Evolutionary conservation across 2,797 vertebrate species (phyloP).

Genomic region (Lophotriccus pileatus): DNA sequence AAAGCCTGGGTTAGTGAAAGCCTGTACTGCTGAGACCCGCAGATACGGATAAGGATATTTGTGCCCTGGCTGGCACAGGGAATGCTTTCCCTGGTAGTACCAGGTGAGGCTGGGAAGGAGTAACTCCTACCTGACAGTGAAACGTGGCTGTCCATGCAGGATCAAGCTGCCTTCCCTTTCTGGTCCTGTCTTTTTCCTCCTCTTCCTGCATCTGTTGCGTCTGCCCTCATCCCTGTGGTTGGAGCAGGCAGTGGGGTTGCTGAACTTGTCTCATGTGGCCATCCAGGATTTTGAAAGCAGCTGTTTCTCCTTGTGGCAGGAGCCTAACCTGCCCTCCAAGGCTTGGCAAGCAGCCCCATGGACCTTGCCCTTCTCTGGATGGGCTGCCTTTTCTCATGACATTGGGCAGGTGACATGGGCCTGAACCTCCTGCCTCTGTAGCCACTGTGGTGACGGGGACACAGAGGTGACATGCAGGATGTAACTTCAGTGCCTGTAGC

Average conservation of each 20-base stretch:
- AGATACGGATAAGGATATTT: background rate
- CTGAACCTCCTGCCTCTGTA: background rate
- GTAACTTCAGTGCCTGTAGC: background rate
- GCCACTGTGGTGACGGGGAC: background rate
- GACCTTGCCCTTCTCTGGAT: background rate
- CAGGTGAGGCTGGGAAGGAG: background rate
- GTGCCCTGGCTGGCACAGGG: background rate
- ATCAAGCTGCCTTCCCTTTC: background rate
- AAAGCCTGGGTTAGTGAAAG: background rate
- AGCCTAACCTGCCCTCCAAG: background rate
- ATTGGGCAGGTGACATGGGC: background rate
- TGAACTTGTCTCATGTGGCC: background rate
- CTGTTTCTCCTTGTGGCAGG: background rate
- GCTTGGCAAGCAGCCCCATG: background rate
- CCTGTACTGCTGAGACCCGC: background rate
- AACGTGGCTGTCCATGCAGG: accelerated
- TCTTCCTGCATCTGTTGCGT: accelerated
- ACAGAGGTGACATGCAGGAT: accelerated
- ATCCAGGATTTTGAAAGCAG: background rate
- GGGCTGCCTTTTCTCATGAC: background rate
- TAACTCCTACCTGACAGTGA: background rate
- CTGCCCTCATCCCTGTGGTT: background rate
- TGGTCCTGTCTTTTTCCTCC: background rate
- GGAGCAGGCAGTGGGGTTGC: background rate
- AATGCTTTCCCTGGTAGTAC: background rate